These are phyloP conservation scores for Pseudomyrmex pallidus DNA, from an alignment of 1,140 invertebrate genomes.

Conservation along the genomic window DNA sequence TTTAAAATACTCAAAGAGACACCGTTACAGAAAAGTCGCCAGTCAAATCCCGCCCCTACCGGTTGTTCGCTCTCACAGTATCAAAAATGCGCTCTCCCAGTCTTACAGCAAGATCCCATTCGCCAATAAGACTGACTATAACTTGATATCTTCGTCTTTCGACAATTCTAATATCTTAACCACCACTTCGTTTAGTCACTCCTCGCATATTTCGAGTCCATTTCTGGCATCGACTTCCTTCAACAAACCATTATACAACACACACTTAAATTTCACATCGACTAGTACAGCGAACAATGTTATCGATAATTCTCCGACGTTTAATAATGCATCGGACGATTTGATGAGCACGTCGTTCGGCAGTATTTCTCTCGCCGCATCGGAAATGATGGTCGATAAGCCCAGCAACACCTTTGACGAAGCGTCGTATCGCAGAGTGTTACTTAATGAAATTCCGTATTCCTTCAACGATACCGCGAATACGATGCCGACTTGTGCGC, in stretches of 20 bases:
- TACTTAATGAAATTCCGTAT: constrained; percentile 62
- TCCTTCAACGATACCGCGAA: constrained; percentile 39
- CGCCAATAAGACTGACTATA: constrained; percentile 71
- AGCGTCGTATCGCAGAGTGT: constrained; percentile 26
- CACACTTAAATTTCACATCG: constrained; percentile 44
- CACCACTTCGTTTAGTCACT: constrained; percentile 64
- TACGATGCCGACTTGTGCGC: constrained; percentile 22
- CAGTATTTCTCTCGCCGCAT: constrained; percentile 68
- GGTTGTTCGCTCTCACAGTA: constrained; percentile 72
- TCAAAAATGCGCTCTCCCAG: constrained; percentile 74
- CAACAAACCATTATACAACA: constrained; percentile 65
- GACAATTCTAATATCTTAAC: constrained; percentile 68
- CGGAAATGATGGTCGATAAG: constrained; percentile 32
- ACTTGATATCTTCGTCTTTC: constrained; percentile 75
- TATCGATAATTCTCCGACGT: constrained; percentile 55
- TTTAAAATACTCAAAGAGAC: constrained; percentile 73
- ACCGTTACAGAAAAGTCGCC: constrained; percentile 80
- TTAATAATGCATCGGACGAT: constrained; percentile 72
- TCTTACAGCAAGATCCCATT: constrained; percentile 75
- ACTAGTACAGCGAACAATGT: constrained; percentile 14
- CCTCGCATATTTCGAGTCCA: constrained; percentile 61
- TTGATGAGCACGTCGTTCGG: constrained; percentile 74
- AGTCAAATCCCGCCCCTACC: constrained; percentile 82
- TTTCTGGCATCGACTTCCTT: constrained; percentile 71
- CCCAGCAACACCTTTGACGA: constrained; percentile 39